A percentile compares a stretch with the other conserved stretches of the same genome.
Conservation (phyloP, 2,113 vertebrate genomes). For the Elaphurus davidianus region DNA sequence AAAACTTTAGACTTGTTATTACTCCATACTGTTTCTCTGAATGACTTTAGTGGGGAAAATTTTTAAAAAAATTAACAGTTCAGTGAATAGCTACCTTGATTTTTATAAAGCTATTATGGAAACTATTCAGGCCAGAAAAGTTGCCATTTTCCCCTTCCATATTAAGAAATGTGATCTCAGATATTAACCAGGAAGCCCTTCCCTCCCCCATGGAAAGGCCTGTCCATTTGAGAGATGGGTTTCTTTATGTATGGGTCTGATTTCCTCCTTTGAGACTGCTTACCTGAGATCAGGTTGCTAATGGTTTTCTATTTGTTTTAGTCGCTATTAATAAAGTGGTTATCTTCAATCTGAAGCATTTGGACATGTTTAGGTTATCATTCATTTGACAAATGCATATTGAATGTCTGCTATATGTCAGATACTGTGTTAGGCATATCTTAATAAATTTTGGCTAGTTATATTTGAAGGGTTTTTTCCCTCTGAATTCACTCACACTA, state of each 20-base stretch:
- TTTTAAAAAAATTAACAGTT: neutral
- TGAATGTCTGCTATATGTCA: neutral
- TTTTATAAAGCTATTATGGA: neutral
- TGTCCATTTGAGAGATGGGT: neutral
- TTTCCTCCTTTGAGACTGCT: neutral
- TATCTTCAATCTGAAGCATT: constrained; percentile 32
- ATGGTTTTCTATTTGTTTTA: constrained; percentile 58
- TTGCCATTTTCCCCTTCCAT: neutral
- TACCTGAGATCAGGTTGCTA: constrained; percentile 46
- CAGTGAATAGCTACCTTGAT: neutral
- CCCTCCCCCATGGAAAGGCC: neutral
- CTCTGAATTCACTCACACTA: neutral
- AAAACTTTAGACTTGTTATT: neutral
- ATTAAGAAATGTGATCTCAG: neutral
- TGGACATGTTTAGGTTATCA: constrained; percentile 1
- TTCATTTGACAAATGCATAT: constrained; percentile 47
- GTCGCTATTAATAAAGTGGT: constrained; percentile 48
- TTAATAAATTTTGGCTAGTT: constrained; percentile 12
- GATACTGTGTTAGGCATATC: neutral
- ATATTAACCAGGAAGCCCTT: neutral
- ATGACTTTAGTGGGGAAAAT: neutral
- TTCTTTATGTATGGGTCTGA: neutral
- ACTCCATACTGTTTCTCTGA: neutral
- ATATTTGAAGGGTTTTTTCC: neutral
- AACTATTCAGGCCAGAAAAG: neutral